Evolutionary conservation across 2,113 vertebrate genomes (phyloP), one percentile per base, ranked within the genome.

Genomic region (Anarhynchus alexandrinus): DNA sequence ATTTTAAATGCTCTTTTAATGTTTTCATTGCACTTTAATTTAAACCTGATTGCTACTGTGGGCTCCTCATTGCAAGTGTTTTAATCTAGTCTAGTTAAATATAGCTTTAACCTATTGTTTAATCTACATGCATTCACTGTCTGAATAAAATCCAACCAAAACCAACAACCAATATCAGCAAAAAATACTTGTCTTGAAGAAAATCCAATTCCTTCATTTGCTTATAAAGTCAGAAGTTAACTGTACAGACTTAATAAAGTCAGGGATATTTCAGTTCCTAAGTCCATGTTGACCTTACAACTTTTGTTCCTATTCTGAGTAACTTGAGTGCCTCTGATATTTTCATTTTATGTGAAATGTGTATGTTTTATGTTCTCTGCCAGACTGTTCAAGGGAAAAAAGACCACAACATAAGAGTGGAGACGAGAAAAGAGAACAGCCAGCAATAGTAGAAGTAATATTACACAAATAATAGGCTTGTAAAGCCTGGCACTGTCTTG

Each of bases 381-480:
- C 91, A 91, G 69, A 61, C 12, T 51, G 47, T 49, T 94, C 20
- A 58, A 86, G 70, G 8, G 10, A 61, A 84, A 92, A 65, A 77
- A 86, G 29, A 12, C 10, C 6, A 25, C 30, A 7, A 32, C 12
- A 0, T 36, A 45, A 42, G 34, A 77, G 51, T 23, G 54, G 52
- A 90, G 90, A 93, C 40, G 83, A 91, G 43, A 70, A 64, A 86
- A 79, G 22, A 89, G 61, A 36, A 88, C 26, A 78, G 73, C 49
- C 84, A 95, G 78, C 40, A 85, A 58, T 3, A 87, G 43, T 10
- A 79, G 65, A 93, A 65, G 61, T 65, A 94, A 38, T 70, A 93
- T 89, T 89, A 95, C 49, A 87, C 54, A 95, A 95, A 95, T 95
- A 97, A 94, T 59, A 91, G 91, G 47, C 36, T 52, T 94, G 83